Evolutionary conservation across 2,888 invertebrate genomes (phyloP), one percentile per base, ranked within the genome.

Genomic region (Apotomis turbidana): DNA sequence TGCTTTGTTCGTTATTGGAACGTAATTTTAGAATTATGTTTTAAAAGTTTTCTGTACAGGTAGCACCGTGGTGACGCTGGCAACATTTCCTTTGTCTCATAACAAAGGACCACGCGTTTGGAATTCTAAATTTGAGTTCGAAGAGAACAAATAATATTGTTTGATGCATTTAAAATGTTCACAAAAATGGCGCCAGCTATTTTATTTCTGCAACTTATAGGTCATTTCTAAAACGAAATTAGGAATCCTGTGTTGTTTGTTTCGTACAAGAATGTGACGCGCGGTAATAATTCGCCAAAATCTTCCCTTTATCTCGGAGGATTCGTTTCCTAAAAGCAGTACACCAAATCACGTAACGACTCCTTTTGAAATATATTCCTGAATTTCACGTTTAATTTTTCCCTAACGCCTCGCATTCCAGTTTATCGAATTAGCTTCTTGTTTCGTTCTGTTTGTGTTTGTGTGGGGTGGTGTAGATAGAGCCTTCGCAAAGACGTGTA

Each of bases 11-110:
- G 6, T 36, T 46, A 57, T 57, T 36, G n/a, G 10, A 59, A 54
- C 9, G n/a, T 55, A 38, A 61, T 49, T 69, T 46, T 36, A 55
- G 36, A 36, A 5, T 55, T 61, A 54, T 52, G 55, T 61, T 12
- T 49, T 38, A 63, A 54, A 63, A 52, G 36, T 5, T 38, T 12
- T 13, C 27, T 58, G n/a, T n/a, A 9, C 54, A 59, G 54, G 54
- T 64, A 49, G 41, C 60, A 55, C 60, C 46, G 44, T 54, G 44
- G 44, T 54, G 36, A 54, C 9, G 5, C 54, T 76, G 77, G 69
- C 66, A 74, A 77, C 76, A 76, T 76, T 76, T 74, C 75, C 75
- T 78, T 80, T 80, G 77, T 79, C 70, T 73, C 71, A 72, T 58
- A 66, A 76, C 78, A 79, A 80, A 76, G 75, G 66, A 54, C 55